Evolutionary conservation across 2,797 vertebrate species (phyloP).

Genomic region (Enoplosus armatus): DNA sequence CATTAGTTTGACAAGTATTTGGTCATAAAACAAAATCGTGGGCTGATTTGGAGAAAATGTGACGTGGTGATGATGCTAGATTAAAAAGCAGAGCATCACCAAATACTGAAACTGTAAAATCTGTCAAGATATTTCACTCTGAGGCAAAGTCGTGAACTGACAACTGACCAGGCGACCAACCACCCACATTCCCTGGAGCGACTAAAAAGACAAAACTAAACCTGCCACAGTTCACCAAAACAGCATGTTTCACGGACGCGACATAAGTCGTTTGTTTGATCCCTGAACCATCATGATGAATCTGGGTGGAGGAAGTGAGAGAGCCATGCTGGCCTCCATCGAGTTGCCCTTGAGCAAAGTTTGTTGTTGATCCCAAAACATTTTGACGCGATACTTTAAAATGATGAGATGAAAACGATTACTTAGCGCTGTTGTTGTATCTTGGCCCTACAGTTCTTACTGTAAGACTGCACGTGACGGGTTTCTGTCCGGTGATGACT

Average conservation of each 20-base stretch:
- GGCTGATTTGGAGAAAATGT: not conserved
- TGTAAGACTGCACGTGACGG: not conserved
- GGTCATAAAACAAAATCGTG: not conserved
- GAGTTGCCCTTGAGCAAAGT: too few relatives aligned
- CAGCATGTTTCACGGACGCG: not conserved
- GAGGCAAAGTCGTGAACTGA: not conserved
- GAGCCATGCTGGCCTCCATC: not conserved
- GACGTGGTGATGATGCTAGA: not conserved
- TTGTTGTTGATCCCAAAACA: not conserved
- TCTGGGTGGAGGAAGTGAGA: not conserved
- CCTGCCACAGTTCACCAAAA: not conserved
- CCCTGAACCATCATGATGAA: not conserved
- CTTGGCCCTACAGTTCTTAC: not conserved
- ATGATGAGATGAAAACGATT: not conserved
- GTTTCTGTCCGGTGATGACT: not conserved
- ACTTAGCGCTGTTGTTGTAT: not conserved
- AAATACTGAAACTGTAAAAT: not conserved
- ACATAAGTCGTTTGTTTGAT: not conserved
- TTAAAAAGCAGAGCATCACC: not conserved
- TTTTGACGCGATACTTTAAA: not conserved
- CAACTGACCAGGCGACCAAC: not conserved
- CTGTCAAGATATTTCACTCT: too few relatives aligned
- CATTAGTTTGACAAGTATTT: not conserved
- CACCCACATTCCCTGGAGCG: not conserved
- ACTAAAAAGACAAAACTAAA: not conserved